Evolutionary conservation across 1,140 invertebrate genomes (phyloP), one percentile per base, ranked within the genome.

Genomic region (Temnothorax longispinosus): DNA sequence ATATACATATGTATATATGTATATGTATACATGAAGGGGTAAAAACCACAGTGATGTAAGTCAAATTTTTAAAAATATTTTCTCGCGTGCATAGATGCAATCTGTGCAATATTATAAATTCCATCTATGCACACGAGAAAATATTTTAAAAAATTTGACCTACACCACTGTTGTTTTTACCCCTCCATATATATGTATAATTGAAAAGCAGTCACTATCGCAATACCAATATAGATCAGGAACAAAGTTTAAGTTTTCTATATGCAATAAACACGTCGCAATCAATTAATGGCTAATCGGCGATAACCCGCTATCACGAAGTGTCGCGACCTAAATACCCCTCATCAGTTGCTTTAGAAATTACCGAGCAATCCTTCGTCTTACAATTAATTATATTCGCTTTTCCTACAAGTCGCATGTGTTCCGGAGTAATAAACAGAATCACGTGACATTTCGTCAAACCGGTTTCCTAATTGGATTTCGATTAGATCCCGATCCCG

Each of bases 401-500:
- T 56, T 44, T 56, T 56, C n/a, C 50, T 56, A 35, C 18, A 64
- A 13, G 10, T 3, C 27, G 58, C 27, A 41, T 18, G 7, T 13
- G 50, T 69, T 71, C 56, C 27, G 21, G n/a, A 8, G 3, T 10
- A 18, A 69, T 27, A 41, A 13, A 60, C 18, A 71, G 15, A 71
- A 71, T 81, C 54, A 60, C 7, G 54, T 62, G 80, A 27, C 56
- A 75, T 74, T 84, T 75, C 35, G 21, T 58, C 35, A 15, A 56
- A 72, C 44, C 41, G 56, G 54, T 84, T 27, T 38, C 27, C 65
- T 7, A 62, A 84, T 84, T 60, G 41, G 41, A 82, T 32, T 35
- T 41, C 38, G 21, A 69, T 81, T 18, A 65, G 50, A 50, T 50
- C 21, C 21, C 41, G 21, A 47, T 21, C 52, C n/a, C 27, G 32